Conservation (phyloP, 2,113 vertebrate genomes). For the Pithys albifrons region DNA sequence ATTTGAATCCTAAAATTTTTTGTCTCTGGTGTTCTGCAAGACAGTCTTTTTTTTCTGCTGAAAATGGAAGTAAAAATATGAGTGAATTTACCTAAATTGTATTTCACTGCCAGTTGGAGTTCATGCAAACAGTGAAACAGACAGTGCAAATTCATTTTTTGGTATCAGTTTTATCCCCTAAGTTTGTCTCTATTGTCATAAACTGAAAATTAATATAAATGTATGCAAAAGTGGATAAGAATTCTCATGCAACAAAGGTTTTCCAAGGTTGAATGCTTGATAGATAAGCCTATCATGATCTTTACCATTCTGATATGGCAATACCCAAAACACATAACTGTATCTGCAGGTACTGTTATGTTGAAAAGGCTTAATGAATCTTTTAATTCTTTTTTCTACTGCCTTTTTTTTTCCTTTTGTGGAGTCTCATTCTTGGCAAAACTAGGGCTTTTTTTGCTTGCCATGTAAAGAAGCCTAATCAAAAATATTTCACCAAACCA, state of each 20-base stretch:
- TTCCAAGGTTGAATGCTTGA: neutral
- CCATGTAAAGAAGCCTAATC: neutral
- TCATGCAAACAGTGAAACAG: neutral
- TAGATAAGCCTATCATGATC: neutral
- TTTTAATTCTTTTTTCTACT: neutral
- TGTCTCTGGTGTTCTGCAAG: neutral
- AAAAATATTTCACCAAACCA: neutral
- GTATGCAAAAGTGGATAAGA: neutral
- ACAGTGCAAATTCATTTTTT: neutral
- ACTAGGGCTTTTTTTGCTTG: fast-evolving
- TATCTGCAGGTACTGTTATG: neutral
- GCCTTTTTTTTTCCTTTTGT: neutral
- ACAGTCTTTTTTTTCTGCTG: neutral
- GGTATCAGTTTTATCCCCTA: neutral
- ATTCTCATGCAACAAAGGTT: neutral
- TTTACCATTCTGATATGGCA: neutral
- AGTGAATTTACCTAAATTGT: neutral
- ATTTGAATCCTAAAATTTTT: neutral
- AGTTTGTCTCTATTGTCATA: neutral
- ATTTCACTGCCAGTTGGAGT: neutral
- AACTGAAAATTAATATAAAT: neutral
- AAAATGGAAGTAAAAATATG: neutral
- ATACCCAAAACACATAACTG: neutral
- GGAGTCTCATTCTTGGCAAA: neutral
- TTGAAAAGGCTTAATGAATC: neutral